Evolutionary conservation across 1,140 invertebrate genomes (phyloP), one percentile per base, ranked within the genome.

Genomic region (Bombus superbus): DNA sequence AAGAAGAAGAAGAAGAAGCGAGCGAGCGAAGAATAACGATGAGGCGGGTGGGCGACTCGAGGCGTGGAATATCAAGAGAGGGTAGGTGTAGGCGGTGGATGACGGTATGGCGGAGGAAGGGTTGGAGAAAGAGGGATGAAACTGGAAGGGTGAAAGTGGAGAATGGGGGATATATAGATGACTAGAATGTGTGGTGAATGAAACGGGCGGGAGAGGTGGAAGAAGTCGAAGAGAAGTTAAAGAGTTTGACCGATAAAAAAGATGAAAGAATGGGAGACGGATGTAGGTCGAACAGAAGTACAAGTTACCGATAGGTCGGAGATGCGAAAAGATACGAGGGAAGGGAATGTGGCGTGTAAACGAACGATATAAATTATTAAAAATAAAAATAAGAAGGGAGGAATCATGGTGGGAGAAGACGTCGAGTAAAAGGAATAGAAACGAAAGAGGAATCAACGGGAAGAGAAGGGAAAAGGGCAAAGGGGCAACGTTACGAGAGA

Each of bases 1-100:
- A 81, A 72, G 35, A 38, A 42, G 73, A 59, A 47, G 75, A 44
- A 42, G 62, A 66, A 42, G 66, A 81, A 73, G 53, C 25, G 18
- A 32, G 35, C 47, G 74, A 53, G 74, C 15, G 44, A 44, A 47
- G 81, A 83, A 62, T 66, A 68, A 77, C 62, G 81, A 69, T 53
- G 64, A 78, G 73, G 42, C 64, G 64, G 57, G 38, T 25, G 64
- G 64, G 25, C 32, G 32, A 66, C 28, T 28, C 38, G 35, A 35
- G 13, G 75, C 11, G 64, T 11, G 42, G 71, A 66, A 76, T 28
- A 28, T 64, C 40, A 15, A 40, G 40, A 73, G 28, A 15, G 15
- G 68, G 4, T 25, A 15, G 66, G 59, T 2, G 25, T 32, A 42
- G 35, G 35, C 38, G 47, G 22, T 28, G 22, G 47, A 69, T 25